These are phyloP conservation scores for Oceanodroma leucorhoa DNA, from an alignment of 2,797 vertebrate species.

Conservation along the genomic window DNA sequence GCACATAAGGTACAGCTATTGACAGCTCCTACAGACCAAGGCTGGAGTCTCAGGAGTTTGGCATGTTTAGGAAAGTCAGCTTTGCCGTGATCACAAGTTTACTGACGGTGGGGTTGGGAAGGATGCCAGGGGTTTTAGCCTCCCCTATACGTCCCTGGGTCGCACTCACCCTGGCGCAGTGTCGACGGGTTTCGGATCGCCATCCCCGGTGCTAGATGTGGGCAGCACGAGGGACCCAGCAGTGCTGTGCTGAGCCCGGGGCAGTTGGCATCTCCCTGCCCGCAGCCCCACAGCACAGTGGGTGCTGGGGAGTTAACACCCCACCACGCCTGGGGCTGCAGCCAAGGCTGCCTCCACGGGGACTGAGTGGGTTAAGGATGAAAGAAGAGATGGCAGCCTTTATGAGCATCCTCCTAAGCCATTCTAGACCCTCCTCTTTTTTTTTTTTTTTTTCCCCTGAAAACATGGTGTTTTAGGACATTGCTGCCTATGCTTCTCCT, in stretches of 20 bases:
- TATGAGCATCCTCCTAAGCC: not conserved
- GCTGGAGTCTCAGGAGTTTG: not conserved
- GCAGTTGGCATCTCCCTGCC: not conserved
- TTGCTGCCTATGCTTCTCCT: not conserved
- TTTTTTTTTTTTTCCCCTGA: not conserved
- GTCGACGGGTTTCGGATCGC: fast-evolving
- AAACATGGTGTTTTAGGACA: not conserved
- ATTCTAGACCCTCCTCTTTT: not conserved
- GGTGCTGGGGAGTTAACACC: fast-evolving
- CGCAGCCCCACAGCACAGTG: fast-evolving
- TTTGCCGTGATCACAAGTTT: not conserved
- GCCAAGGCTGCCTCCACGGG: not conserved
- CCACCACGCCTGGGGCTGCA: not conserved
- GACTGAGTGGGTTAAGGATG: not conserved
- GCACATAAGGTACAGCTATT: fast-evolving
- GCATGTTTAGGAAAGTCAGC: not conserved
- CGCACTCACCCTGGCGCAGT: fast-evolving
- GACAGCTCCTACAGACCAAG: not conserved
- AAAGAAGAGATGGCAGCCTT: not conserved
- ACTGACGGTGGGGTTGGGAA: not conserved
- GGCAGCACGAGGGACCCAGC: fast-evolving
- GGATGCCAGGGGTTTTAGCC: not conserved
- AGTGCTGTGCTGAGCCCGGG: not conserved
- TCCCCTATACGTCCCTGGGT: fast-evolving
- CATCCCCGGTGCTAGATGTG: fast-evolving